phyloP scores from a whole-genome alignment of 2,888 invertebrate genomes.

The Onchidella celtica region DNA sequence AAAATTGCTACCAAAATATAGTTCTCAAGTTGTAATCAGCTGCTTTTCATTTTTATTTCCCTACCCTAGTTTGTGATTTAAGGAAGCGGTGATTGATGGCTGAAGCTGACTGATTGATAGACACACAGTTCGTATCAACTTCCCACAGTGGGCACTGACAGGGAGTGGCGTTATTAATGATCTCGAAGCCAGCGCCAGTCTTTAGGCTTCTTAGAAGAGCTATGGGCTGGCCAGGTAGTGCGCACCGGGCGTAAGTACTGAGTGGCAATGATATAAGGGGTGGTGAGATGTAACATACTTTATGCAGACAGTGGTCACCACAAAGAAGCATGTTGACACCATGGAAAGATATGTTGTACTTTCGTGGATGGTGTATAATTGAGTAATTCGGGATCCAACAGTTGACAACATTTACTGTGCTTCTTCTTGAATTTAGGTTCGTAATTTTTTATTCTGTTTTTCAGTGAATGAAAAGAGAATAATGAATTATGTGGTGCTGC shows the following conservation, averaged over 20 bases:
- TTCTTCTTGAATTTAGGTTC: too few relatives aligned
- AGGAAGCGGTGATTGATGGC: constrained; percentile 37
- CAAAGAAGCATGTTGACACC: background rate
- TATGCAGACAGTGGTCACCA: too few relatives aligned
- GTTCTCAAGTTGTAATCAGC: background rate
- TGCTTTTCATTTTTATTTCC: constrained; percentile 15
- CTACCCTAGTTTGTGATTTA: constrained; percentile 46
- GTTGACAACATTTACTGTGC: too few relatives aligned
- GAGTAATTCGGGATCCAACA: too few relatives aligned
- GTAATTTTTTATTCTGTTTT: too few relatives aligned
- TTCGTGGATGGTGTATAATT: too few relatives aligned
- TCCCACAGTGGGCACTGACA: constrained; percentile 52
- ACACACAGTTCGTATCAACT: background rate
- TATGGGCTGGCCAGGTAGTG: constrained; percentile 51
- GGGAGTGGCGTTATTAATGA: constrained; percentile 50
- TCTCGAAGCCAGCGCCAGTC: constrained; percentile 51
- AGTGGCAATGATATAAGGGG: constrained; percentile 48
- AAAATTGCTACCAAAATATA: background rate
- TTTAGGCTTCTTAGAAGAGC: constrained; percentile 29
- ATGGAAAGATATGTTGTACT: too few relatives aligned
- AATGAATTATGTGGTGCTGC: too few relatives aligned
- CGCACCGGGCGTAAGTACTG: constrained; percentile 53
- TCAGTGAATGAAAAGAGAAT: too few relatives aligned
- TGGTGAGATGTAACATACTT: constrained; percentile 21
- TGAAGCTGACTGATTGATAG: constrained; percentile 39